Evolutionary conservation across 1,140 invertebrate species (phyloP), one percentile per base, ranked within the genome.

Genomic region (Lasioglossum baleicum): DNA sequence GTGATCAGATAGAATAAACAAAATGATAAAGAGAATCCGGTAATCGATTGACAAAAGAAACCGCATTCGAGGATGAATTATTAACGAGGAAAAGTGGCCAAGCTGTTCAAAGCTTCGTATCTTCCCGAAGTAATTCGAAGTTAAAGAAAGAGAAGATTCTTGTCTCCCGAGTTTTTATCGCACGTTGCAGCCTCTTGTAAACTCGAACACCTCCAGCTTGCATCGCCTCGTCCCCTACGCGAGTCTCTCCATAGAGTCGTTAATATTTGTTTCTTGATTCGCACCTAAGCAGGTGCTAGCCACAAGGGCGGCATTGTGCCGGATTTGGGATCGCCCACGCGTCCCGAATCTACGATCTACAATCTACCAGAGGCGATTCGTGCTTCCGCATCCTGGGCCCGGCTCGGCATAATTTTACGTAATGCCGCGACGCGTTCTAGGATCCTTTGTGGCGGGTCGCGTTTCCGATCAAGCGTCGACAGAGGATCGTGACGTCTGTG

Each of bases 381-480:
- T 86, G 84, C 76, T 69, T 61, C 76, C 69, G 84, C 84, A 86
- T 85, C 42, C 68, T 60, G 71, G 70, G 13, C 11, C 7, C 31
- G 51, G 83, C 83, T 86, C 13, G 76, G 83, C 69, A 86, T 85
- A 85, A 86, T 85, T 86, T 85, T 71, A 72, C 75, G 83, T 71
- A 82, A 85, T 58, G 31, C 15, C 60, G 64, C 48, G 42, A 35
- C 42, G n/a, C n/a, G n/a, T n/a, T n/a, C n/a, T n/a, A n/a, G n/a
- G n/a, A n/a, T n/a, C n/a, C n/a, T n/a, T n/a, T n/a, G n/a, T n/a
- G n/a, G n/a, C n/a, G n/a, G n/a, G n/a, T n/a, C 56, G 31, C 22
- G 35, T 69, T 61, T 0, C 40, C 3, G n/a, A n/a, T n/a, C n/a
- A n/a, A n/a, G n/a, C n/a, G n/a, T n/a, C n/a, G n/a, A n/a, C n/a